Conservation (phyloP, 2,888 invertebrate species). For the Pachymerium ferrugineum region DNA sequence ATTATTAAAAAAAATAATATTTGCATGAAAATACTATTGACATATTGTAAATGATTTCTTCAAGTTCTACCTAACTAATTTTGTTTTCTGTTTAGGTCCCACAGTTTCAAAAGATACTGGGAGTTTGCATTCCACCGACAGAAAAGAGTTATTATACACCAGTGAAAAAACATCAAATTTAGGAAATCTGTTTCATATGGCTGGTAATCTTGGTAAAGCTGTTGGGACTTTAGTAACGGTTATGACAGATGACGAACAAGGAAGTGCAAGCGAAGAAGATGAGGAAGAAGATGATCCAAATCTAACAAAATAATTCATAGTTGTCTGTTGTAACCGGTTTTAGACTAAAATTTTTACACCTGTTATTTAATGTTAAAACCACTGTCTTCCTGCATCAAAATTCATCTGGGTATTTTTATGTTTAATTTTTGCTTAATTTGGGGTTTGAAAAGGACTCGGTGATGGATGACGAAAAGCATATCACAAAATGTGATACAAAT, state of each 20-base stretch:
- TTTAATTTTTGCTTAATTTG: not conserved
- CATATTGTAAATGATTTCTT: not conserved
- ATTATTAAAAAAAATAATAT: not conserved
- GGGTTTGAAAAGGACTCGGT: not conserved
- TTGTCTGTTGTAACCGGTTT: slow-evolving; percentile 3
- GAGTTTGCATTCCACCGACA: slow-evolving; percentile 30
- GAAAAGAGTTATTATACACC: slow-evolving; percentile 29
- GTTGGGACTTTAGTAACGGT: slow-evolving; percentile 83
- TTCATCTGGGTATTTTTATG: not conserved
- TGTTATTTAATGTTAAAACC: slow-evolving; percentile 11
- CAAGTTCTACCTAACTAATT: not conserved
- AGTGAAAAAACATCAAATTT: slow-evolving; percentile 49
- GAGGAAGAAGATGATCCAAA: not conserved
- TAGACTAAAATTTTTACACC: slow-evolving; percentile 6
- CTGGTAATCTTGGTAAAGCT: slow-evolving; percentile 77
- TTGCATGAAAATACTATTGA: not conserved
- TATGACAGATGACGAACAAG: slow-evolving; percentile 68
- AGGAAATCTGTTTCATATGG: slow-evolving; percentile 73
- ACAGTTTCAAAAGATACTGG: too few species aligned
- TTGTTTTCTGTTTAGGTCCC: not conserved
- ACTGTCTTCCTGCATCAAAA: slow-evolving; percentile 3
- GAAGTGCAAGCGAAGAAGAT: slow-evolving; percentile 13
- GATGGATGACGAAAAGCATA: not conserved
- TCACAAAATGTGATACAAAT: not conserved
- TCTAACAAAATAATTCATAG: not conserved